Evolutionary conservation across 2,888 invertebrate species (phyloP), one percentile per base, ranked within the genome.

Genomic region (Zele albiditarsus): DNA sequence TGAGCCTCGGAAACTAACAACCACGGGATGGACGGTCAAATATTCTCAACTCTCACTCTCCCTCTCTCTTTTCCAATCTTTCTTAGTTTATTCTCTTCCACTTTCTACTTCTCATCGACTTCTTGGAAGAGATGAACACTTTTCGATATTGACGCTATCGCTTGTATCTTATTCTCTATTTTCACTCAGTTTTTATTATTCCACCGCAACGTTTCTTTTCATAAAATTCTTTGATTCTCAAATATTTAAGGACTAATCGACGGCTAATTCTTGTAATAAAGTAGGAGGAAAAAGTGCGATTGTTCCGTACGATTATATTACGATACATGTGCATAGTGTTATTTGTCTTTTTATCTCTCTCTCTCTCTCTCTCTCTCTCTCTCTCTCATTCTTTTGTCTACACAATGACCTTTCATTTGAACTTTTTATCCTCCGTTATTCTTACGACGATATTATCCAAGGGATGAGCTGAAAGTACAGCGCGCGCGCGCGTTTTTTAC

Each of bases 1-100:
- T 83, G 80, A 83, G 83, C 79, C 83, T 71, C 49, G 82, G 83
- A 86, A 87, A 82, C 85, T 83, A 87, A 85, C 86, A 85, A 82
- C 83, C 83, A 80, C 83, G 79, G 53, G 82, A 65, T 63, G 66
- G 66, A 76, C 77, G 74, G 72, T 72, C 60, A 33, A 65, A 77
- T 38, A 38, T 53, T 65, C 71, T 68, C 74, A 25, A 73, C 53
- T 58, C 42, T 28, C 28, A 49, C 28, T 78, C 62, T 66, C 62
- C 28, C 20, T 38, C 28, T 27, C 31, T 53, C 60, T 53, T 28
- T 38, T 25, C 65, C 53, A 33, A 8, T 46, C 33, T 58, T 28
- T 16, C 62, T 16, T 6, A 60, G 25, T 16, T 46, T 46, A 46
- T 46, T 46, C n/a, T 46, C 5, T 16, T 46, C 16, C 46, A 16